phyloP scores from a whole-genome alignment of 2,888 invertebrate species.

The Tipula vernalis region DNA sequence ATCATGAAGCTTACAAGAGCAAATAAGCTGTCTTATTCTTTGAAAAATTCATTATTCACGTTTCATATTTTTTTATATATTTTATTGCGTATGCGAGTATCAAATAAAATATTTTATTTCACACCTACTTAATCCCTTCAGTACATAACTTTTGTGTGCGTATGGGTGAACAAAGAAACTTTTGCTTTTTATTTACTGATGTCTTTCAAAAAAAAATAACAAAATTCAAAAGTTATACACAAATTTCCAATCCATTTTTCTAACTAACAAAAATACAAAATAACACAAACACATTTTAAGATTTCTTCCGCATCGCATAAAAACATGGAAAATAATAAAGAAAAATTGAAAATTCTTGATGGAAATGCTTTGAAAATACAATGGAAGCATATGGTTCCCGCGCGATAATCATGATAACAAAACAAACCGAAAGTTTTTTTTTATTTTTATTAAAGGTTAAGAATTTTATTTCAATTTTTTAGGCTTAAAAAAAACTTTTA shows the following conservation, averaged over 20 bases:
- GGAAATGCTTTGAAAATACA: background rate
- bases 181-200: background rate
- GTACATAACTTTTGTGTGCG: background rate
- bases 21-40: background rate
- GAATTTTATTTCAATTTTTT: background rate
- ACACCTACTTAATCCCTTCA: background rate
- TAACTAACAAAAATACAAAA: background rate
- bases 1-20: background rate
- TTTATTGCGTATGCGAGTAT: background rate
- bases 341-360: conserved; percentile 4
- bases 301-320: background rate
- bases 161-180: background rate
- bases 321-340: background rate
- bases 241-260: background rate
- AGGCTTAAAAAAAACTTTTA: background rate
- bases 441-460: background rate
- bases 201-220: background rate
- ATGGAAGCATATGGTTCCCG: background rate
- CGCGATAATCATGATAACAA: background rate
- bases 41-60: background rate
- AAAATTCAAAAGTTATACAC: background rate
- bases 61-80: background rate
- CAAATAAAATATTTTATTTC: background rate
- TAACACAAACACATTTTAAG: background rate
- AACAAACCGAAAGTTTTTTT: background rate